Base-by-base conservation (phyloP, 2,888 invertebrate genomes). In the Physocephala rufipes region DNA sequence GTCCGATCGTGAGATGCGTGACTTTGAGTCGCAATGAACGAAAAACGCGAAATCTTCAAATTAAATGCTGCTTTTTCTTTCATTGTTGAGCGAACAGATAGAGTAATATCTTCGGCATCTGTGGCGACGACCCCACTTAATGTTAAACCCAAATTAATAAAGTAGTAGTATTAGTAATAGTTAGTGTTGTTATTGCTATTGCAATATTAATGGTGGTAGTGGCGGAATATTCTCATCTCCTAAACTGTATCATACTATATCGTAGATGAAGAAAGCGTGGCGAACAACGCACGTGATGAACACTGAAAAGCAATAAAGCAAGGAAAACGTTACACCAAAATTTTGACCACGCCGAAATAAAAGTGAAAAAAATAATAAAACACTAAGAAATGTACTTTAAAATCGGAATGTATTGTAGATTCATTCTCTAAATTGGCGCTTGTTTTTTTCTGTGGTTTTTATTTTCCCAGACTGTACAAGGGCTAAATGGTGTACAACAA, bases 1-100 rank as follows among this genome's bases (percentile, higher is more conserved):
- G 84, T 81, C 82, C 80, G 81, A 82, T 85, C 84, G 84, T 85
- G 85, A 85, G 83, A 82, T 85, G 84, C 84, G 84, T 85, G 84
- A 85, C 83, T 83, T 9, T 49, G 36, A 51, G 68, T 24, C 49
- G 68, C 68, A 43, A 68, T 62, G 68, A 62, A 62, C 68, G 68
- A 61, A 49, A 61, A 62, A 62, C 68, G 68, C 68, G 68, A 68
- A 68, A 68, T 68, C 49, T 62, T 49, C 68, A 68, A 68, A 68
- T 68, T 68, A 68, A 68, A 68, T 68, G 68, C 36, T 68, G 16
- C 61, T 68, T 61, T 59, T 68, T 68, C 30, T 53, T 55, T 49
- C 49, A 59, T 61, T 59, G 68, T 51, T 68, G 68, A 68, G 49
- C 58, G 65, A 65, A 51, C 45, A 26, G 43, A 16, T 21, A 59